Percentiles rank a stretch among this genome's conserved stretches.
phyloP scores from a whole-genome alignment of 2,113 vertebrate genomes.

The Coracopsis vasa region DNA sequence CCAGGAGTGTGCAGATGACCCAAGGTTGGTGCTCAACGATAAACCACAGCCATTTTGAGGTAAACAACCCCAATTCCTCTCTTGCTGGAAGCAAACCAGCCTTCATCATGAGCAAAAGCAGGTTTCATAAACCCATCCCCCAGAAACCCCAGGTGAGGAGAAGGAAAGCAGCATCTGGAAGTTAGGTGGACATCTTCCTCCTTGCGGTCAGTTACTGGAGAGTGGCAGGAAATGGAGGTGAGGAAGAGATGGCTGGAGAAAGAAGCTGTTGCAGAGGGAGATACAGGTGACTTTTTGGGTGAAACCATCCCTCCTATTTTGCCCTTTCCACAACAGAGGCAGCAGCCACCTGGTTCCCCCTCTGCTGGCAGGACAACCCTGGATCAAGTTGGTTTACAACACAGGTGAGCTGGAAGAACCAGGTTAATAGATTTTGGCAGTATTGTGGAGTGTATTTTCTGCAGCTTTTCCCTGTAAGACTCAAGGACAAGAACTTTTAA shows the following conservation, averaged over 20 bases:
- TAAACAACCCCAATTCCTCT: background rate
- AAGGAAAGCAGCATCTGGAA: background rate
- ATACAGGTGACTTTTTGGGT: background rate
- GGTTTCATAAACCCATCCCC: background rate
- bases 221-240: background rate
- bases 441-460: background rate
- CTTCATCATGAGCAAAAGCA: background rate
- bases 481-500: conserved; percentile 46
- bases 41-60: background rate
- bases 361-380: background rate
- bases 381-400: background rate
- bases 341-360: background rate
- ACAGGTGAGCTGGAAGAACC: background rate
- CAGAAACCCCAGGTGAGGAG: background rate
- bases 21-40: background rate
- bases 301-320: background rate
- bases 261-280: background rate
- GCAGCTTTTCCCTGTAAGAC: conserved; percentile 2
- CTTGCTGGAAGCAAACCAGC: background rate
- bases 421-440: background rate
- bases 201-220: background rate
- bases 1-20: rapidly evolving
- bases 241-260: background rate
- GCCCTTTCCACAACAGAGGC: background rate
- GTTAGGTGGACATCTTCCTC: background rate